Conservation (phyloP, 2,888 invertebrate genomes). For the Coremacera marginata region DNA sequence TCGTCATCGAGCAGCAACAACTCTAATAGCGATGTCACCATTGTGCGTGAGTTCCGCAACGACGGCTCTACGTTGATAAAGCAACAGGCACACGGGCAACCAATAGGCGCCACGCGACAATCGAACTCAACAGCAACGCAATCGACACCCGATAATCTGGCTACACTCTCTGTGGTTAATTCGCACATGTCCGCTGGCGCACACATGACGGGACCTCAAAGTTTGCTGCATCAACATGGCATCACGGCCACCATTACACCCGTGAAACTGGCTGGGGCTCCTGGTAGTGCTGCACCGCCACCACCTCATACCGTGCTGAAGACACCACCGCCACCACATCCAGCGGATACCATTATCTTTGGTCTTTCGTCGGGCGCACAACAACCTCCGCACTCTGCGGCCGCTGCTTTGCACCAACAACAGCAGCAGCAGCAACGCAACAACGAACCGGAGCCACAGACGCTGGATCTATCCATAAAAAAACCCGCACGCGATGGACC, state of each 20-base stretch:
- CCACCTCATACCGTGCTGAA: constrained; percentile 49
- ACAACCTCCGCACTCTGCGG: constrained; percentile 48
- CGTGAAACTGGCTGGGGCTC: constrained; percentile 61
- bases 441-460: constrained; percentile 75
- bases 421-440: constrained; percentile 65
- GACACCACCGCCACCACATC: constrained; percentile 60
- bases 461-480: constrained; percentile 83
- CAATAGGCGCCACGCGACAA: constrained; percentile 46
- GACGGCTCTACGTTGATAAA: constrained; percentile 61
- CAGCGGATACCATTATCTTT: constrained; percentile 62
- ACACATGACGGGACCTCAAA: constrained; percentile 49
- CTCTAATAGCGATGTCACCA: constrained; percentile 64
- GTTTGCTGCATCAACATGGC: constrained; percentile 56
- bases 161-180: constrained; percentile 79
- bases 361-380: constrained; percentile 56
- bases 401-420: constrained; percentile 53
- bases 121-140: constrained; percentile 27
- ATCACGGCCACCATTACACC: constrained; percentile 80
- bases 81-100: constrained; percentile 56
- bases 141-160: constrained; percentile 70
- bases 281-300: constrained; percentile 61
- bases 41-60: constrained; percentile 69
- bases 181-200: constrained; percentile 64
- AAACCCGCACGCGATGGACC: constrained; percentile 73
- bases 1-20: constrained; percentile 35